Base-by-base conservation (phyloP, 2,797 vertebrate genomes). In the Limosa lapponica region DNA sequence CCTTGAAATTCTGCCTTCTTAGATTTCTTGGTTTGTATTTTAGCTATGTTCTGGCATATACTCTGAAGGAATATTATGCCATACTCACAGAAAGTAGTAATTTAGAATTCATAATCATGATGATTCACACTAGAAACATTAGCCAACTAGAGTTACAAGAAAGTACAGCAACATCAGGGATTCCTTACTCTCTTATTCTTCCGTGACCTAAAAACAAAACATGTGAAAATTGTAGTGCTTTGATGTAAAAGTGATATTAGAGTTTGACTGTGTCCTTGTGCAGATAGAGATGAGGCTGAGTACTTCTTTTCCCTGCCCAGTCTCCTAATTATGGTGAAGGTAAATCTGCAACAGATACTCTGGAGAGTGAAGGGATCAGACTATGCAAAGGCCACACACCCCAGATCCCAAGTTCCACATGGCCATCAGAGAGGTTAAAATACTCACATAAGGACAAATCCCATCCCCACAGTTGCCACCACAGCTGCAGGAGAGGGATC, bases 201-300 rank as follows among this genome's bases (percentile, higher is more conserved):
- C 66, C 10, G 4, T 49, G 16, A 49, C 5, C 2, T 41, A 73
- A 46, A 67, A 79, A 22, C 1, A 4, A 71, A 65, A 58, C 25
- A 37, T 1, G 0, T 57, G 39, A 59, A 67, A 79, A 64, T 23
- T 43, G 7, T 28, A 61, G 69, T 52, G 16, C 23, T 61, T 75
- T 75, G 8, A 52, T 0, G 0, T 18, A 20, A 30, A 13, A 75
- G 11, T 43, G 43, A 34, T 1, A 2, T 57, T 69, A 54, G 30
- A 27, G 8, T 46, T 69, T 87, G 44, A 28, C 11, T 17, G 12
- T 52, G 6, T 57, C 27, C 15, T 62, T 83, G 51, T 30, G 8
- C 1, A 2, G 20, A 16, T 3, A 71, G 36, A 73, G 16, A 34
- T 30, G 11, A 65, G 23, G 28, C n/a, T 52, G 25, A 65, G 13